A percentile compares a stretch with the other conserved stretches of the same genome.
Evolutionary conservation across 2,888 invertebrate genomes (phyloP).

Genomic region (Spilosoma lubricipeda): DNA sequence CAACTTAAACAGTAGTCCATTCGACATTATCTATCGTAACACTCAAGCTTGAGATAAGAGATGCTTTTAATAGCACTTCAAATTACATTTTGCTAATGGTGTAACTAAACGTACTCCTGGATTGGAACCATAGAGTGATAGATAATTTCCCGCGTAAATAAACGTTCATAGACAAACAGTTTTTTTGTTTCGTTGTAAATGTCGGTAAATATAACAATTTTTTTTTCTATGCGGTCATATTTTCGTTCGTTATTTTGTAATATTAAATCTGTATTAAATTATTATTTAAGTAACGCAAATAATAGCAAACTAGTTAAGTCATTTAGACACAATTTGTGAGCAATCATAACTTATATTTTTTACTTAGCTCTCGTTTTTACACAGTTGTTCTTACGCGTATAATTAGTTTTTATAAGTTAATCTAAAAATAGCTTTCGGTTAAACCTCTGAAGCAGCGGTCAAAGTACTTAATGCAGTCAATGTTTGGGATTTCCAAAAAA

Average conservation of each 20-base stretch:
- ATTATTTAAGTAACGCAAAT: not conserved
- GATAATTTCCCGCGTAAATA: not conserved
- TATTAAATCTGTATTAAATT: not conserved
- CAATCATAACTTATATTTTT: not conserved
- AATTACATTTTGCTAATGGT: conserved; percentile 25
- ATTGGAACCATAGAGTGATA: conserved; percentile 6
- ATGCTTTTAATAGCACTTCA: conserved; percentile 36
- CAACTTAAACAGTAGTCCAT: conserved; percentile 21
- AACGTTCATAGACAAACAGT: not conserved
- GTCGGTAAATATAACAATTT: not conserved
- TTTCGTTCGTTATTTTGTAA: not conserved
- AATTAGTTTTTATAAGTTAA: not conserved
- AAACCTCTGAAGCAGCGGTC: conserved; percentile 23
- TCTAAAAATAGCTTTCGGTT: conserved; percentile 11
- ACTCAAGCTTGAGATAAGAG: conserved; percentile 17
- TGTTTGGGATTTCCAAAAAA: conserved; percentile 39
- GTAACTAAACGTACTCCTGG: not conserved
- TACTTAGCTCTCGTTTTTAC: not conserved
- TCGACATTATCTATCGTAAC: conserved; percentile 30
- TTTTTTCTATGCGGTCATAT: not conserved
- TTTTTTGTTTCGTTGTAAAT: not conserved
- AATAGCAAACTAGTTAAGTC: not conserved
- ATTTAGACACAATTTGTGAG: not conserved
- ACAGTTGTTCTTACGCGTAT: not conserved
- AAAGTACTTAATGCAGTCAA: conserved; percentile 6